Percentiles rank a stretch among this genome's conserved stretches.
phyloP scores from a whole-genome alignment of 2,888 invertebrate genomes.

The Zele albiditarsus region DNA sequence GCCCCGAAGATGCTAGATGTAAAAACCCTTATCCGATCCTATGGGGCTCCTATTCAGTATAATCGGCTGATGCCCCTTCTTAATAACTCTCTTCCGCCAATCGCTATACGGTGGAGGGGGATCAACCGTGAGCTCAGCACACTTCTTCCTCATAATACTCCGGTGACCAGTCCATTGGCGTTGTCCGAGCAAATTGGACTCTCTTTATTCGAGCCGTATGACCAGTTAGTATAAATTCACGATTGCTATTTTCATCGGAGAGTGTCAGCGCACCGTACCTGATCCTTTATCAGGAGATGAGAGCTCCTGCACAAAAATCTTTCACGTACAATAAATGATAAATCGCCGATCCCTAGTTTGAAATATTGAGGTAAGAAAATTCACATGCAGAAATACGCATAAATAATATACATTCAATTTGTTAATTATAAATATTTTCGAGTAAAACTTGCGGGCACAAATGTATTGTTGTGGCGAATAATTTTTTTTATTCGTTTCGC shows the following conservation, averaged over 20 bases:
- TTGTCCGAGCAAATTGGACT: constrained; percentile 5
- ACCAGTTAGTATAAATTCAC: no score
- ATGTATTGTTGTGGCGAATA: not conserved
- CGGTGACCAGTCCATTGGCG: constrained; percentile 27
- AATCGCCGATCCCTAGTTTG: not conserved
- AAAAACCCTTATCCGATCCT: no score
- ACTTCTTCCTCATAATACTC: constrained; percentile 4
- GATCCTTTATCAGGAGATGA: constrained; percentile 12
- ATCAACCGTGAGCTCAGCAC: constrained; percentile 5
- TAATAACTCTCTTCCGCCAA: constrained; percentile 27
- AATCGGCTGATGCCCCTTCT: constrained; percentile 12
- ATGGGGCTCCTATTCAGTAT: not conserved
- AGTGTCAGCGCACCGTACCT: constrained; percentile 1
- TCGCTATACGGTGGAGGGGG: constrained; percentile 7
- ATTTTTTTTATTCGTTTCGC: not conserved
- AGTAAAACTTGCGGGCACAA: not conserved
- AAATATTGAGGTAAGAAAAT: not conserved
- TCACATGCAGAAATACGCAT: not conserved
- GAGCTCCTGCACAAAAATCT: not conserved
- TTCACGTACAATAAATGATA: not conserved
- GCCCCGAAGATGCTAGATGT: constrained; percentile 43
- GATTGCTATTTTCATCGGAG: not conserved
- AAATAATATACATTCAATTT: not conserved
- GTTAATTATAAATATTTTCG: not conserved
- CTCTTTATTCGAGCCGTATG: not conserved